These are phyloP conservation scores for Genyomyrus donnyi DNA, from an alignment of 2,113 vertebrate species.

Conservation along the genomic window DNA sequence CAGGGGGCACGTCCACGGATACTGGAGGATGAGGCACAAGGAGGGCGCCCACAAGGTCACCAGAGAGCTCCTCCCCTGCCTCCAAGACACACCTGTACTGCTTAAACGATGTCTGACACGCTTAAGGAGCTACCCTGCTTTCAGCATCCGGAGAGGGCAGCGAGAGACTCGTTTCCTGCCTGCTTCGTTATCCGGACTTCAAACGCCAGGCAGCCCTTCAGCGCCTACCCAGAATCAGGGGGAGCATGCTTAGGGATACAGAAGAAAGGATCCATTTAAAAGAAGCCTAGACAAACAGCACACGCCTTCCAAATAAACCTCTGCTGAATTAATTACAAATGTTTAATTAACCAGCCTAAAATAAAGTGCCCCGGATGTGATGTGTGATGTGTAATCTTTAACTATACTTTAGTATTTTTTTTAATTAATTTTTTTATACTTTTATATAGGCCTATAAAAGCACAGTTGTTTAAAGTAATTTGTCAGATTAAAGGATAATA, in stretches of 20 bases:
- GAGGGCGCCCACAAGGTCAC: neutral
- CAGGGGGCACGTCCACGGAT: neutral
- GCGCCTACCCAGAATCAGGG: neutral
- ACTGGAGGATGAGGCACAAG: neutral
- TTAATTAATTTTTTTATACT: neutral
- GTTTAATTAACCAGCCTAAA: conserved; percentile 26
- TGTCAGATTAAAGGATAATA: neutral
- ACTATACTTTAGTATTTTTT: too few species aligned
- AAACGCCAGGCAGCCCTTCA: conserved; percentile 10
- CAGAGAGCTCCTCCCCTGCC: neutral
- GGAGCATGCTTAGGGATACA: conserved; percentile 5
- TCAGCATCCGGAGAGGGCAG: neutral
- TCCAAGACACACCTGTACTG: neutral
- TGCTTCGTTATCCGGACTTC: conserved; percentile 10
- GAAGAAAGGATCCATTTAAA: conserved; percentile 18
- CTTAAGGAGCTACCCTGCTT: neutral
- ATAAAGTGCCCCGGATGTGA: conserved; percentile 21
- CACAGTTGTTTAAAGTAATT: neutral
- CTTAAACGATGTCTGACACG: neutral
- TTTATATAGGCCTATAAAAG: neutral
- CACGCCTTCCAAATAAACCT: conserved; percentile 15
- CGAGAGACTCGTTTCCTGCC: neutral
- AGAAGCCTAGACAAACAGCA: conserved; percentile 16
- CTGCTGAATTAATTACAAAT: conserved; percentile 16
- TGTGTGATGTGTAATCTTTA: neutral